These are phyloP conservation scores for Kuschelorhynchus macadamiae DNA, from an alignment of 2,888 invertebrate genomes.

Conservation along the genomic window DNA sequence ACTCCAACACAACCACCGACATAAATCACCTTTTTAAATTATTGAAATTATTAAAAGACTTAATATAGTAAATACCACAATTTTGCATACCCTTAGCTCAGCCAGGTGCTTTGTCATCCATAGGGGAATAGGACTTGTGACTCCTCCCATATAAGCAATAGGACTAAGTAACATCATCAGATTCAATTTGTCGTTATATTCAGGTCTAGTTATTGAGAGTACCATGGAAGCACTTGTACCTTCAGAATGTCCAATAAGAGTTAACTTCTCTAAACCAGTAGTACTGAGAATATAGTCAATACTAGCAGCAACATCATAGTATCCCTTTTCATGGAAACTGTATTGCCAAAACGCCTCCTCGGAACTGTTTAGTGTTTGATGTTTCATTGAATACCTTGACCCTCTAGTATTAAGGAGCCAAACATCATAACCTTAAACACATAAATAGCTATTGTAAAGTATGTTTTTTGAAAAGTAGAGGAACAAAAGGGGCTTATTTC, in stretches of 20 bases:
- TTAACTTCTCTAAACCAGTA: background rate
- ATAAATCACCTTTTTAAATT: background rate
- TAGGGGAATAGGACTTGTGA: constrained; percentile 8
- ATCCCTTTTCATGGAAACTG: constrained; percentile 86
- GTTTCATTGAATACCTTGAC: constrained; percentile 70
- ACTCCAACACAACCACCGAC: no score
- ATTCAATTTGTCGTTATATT: constrained; percentile 75
- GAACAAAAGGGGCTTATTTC: no score
- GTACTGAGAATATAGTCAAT: constrained; percentile 6
- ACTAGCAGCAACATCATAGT: constrained; percentile 22
- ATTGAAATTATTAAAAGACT: background rate
- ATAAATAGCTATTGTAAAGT: no score
- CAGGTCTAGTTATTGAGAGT: constrained; percentile 73
- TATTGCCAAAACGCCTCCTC: constrained; percentile 49
- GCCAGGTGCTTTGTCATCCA: constrained; percentile 3
- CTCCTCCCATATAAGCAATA: constrained; percentile 72
- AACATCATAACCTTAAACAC: constrained; percentile 50
- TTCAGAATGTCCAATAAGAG: constrained; percentile 79
- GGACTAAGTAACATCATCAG: constrained; percentile 78
- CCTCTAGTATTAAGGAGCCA: constrained; percentile 71
- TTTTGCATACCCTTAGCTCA: constrained; percentile 9
- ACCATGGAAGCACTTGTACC: constrained; percentile 78
- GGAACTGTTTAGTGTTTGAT: constrained; percentile 60
- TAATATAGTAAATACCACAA: background rate
- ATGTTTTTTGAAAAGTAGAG: no score